phyloP scores from a whole-genome alignment of 2,888 invertebrate genomes.

The Pyrocoelia pectoralis region DNA sequence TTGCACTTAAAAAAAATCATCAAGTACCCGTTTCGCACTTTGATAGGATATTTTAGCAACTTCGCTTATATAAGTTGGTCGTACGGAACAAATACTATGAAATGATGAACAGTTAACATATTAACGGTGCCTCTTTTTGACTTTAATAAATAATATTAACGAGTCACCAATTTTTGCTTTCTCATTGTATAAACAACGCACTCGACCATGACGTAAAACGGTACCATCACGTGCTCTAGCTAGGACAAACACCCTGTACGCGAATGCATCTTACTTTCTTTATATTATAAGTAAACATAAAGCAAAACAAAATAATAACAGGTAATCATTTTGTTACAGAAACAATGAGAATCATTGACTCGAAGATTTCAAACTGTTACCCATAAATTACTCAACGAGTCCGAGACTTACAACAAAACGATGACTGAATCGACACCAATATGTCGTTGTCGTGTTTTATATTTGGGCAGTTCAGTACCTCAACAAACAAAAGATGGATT shows the following conservation, averaged over 20 bases:
- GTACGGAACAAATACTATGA: not conserved
- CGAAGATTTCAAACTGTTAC: not conserved
- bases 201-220: not conserved
- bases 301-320: no score
- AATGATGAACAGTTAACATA: not conserved
- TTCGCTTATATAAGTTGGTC: not conserved
- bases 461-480: constrained; percentile 95
- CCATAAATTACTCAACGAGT: no score
- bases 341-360: not conserved
- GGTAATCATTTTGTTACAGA: constrained; percentile 2
- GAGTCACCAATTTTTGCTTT: not conserved
- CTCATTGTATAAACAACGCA: not conserved
- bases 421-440: constrained; percentile 85
- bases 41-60: not conserved
- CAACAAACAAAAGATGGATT: constrained; percentile 98
- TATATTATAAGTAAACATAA: no score
- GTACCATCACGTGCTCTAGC: no score
- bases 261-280: no score
- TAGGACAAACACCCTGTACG: no score
- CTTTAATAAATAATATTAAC: not conserved
- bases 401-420: no score
- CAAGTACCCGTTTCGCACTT: not conserved
- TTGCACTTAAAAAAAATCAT: not conserved
- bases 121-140: not conserved
- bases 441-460: constrained; percentile 95